Percentiles rank a stretch among this genome's conserved stretches.
These are phyloP conservation scores for Trichonephila clavata DNA, from an alignment of 1,140 invertebrate species.

Conservation along the genomic window DNA sequence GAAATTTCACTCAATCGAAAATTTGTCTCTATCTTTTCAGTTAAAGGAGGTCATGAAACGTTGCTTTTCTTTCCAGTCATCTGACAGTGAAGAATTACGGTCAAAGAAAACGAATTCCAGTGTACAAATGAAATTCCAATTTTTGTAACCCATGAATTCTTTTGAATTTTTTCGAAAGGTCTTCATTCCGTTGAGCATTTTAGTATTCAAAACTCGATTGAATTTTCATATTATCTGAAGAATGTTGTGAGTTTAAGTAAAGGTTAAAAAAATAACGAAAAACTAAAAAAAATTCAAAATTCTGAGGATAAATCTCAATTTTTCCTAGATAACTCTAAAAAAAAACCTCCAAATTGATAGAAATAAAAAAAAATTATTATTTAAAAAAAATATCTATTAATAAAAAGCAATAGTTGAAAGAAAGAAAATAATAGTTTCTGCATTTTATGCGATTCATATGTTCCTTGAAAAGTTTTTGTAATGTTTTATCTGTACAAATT, in stretches of 20 bases:
- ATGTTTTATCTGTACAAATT: no score
- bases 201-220: not conserved
- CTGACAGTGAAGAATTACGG: constrained; percentile 38
- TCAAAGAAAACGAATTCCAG: not conserved
- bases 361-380: no score
- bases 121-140: constrained; percentile 38
- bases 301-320: no score
- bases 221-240: not conserved
- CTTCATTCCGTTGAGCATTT: not conserved
- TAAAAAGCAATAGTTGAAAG: no score
- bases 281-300: not conserved
- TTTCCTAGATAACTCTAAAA: no score
- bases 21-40: constrained; percentile 30
- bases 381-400: no score
- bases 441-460: no score
- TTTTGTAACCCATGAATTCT: not conserved
- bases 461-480: no score
- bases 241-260: not conserved
- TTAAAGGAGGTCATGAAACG: constrained; percentile 42
- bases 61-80: not conserved
- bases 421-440: no score
- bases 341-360: no score
- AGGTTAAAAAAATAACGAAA: no score
- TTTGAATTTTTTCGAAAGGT: not conserved
- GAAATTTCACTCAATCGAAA: constrained; percentile 32